Conservation (phyloP, 2,797 vertebrate species). For the Gallinago stenura region DNA sequence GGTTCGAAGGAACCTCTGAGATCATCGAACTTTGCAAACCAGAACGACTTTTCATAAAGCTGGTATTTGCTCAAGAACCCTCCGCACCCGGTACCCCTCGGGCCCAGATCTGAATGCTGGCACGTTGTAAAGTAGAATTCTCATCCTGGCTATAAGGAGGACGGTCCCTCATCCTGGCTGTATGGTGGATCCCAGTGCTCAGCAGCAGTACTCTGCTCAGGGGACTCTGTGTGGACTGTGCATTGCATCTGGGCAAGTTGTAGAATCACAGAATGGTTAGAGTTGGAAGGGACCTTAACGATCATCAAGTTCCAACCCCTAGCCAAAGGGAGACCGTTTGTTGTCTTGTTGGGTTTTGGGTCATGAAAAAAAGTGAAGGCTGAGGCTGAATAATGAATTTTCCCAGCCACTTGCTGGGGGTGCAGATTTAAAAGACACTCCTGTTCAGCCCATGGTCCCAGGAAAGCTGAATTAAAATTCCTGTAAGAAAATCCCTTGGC, state of each 20-base stretch:
- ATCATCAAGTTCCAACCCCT: no score
- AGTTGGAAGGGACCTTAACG: no score
- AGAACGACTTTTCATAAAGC: background rate
- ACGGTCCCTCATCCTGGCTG: background rate
- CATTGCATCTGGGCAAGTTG: background rate
- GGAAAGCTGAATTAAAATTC: background rate
- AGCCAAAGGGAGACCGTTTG: background rate
- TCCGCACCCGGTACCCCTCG: background rate
- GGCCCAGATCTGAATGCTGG: background rate
- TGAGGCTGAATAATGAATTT: background rate
- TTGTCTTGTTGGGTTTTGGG: background rate
- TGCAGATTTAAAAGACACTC: background rate
- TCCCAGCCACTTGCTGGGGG: background rate
- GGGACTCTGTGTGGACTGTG: fast-evolving
- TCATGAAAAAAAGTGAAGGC: background rate
- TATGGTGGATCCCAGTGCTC: background rate
- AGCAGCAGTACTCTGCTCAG: background rate
- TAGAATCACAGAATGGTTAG: no score
- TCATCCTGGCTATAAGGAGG: background rate
- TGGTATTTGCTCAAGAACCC: background rate
- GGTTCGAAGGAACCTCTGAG: no score
- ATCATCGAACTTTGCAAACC: background rate
- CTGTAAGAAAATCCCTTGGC: background rate
- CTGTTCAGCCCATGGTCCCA: background rate
- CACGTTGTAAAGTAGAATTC: background rate